Evolutionary conservation across 2,113 vertebrate genomes (phyloP).

Genomic region (Petaurus breviceps): DNA sequence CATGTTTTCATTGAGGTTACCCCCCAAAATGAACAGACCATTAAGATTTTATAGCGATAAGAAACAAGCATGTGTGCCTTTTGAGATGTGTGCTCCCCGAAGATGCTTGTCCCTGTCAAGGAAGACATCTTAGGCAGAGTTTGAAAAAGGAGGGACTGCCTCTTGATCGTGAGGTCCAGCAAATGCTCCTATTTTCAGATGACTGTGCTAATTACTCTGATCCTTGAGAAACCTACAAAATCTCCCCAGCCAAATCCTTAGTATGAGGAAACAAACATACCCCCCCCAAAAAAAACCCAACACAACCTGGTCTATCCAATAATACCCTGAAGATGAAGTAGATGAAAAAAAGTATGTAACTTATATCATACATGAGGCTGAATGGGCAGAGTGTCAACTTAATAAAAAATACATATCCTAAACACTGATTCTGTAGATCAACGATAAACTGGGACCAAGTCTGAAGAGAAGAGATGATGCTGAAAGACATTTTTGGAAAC

Average conservation of each 20-base stretch:
- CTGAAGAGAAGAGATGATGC: not conserved
- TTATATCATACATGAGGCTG: not conserved
- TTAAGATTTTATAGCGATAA: not conserved
- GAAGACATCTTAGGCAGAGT: not conserved
- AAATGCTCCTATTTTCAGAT: not conserved
- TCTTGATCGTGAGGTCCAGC: not conserved
- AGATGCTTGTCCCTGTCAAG: not conserved
- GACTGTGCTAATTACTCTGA: not conserved
- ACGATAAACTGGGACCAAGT: not conserved
- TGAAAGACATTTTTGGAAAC: not conserved
- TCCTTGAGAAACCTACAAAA: not conserved
- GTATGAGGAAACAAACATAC: too few relatives aligned
- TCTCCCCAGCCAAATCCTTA: not conserved
- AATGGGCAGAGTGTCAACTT: not conserved
- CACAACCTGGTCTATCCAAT: not conserved
- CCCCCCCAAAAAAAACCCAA: not conserved
- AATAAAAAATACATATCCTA: not conserved
- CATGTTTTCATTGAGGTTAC: not conserved
- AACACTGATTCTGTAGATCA: not conserved
- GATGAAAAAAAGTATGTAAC: not conserved
- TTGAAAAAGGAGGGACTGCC: not conserved
- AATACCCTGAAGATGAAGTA: not conserved
- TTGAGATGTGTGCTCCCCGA: not conserved
- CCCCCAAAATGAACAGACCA: not conserved
- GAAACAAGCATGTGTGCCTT: not conserved